Evolutionary conservation across 2,888 invertebrate species (phyloP), one percentile per base, ranked within the genome.

Genomic region (Pseudoips prasinana): DNA sequence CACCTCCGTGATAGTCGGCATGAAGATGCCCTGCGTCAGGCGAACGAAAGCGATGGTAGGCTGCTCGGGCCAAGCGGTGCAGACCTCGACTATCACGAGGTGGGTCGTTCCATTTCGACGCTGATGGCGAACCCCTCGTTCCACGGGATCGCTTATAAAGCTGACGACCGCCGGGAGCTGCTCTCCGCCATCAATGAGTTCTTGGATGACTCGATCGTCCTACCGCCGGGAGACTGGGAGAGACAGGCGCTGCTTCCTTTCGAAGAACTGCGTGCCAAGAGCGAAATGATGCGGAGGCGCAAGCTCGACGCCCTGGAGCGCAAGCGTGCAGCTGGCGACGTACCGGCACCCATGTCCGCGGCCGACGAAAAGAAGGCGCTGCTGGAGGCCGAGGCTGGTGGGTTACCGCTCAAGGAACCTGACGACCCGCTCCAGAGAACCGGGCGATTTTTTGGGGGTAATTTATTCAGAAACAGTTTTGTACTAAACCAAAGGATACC

Each of bases 1-100:
- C 95, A 96, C 96, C 1, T 96, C 97, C 64, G 97, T 98, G 0
- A 98, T 98, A 77, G 94, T 98, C 7, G 91, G 96, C 29, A 88
- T 97, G 30, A 94, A 95, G 1, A 94, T 96, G 66, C 95, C 95
- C 66, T 96, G 94, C 1, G 95, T 94, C 30, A 97, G 88, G 29
- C 96, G 91, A 7, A 98, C 94, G 77, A 98, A 98, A 0, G 98
- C 97, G 64, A 97, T 96, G 1, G 96, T 96, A 0, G 98, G 97
- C 62, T 96, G 95, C 46, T 94, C 93, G 6, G 98, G 90, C 71
- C 96, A 97, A 57, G 96, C 96, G 0, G 95, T 93, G 26, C 98
- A 98, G 2, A 98, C 98, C 25, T 90, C 90, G n/a, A n/a, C n/a
- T n/a, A n/a, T n/a, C n/a, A n/a, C n/a, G n/a, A n/a, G n/a, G n/a